Base-by-base conservation (phyloP, 1,140 invertebrate species). In the Periplaneta americana region DNA sequence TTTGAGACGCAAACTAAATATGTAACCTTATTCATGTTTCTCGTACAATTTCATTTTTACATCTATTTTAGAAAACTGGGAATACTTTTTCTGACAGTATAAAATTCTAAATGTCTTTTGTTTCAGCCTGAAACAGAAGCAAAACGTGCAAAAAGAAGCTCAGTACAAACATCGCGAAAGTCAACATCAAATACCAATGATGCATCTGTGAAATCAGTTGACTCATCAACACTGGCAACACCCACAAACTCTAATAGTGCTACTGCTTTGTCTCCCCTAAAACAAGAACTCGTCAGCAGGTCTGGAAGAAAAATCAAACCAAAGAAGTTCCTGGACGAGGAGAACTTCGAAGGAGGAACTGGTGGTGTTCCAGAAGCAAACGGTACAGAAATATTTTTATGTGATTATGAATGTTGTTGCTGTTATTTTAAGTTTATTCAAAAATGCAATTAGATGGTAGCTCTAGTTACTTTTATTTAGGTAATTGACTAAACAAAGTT, bases 231-330 rank as follows among this genome's bases (percentile, higher is more conserved):
- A 10, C 22, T 57, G n/a, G 17, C 79, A 34, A 10, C 66, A 11
- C 32, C 57, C 31, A 39, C 81, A 76, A 57, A 80, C n/a, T 32
- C 78, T 57, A 74, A 18, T 35, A 75, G 18, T 36, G 34, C 74
- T 34, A 74, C 35, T 31, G 22, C 80, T 3, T 37, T 37, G 32
- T 80, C 79, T 5, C 77, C 81, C 8, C 75, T 35, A 13, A 82
- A 88, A 74, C 84, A 86, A 0, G 93, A 94, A 86, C 87, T 92
- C 22, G 90, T 93, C 8, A 94, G 93, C 86, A 91, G 94, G 34
- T 95, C 94, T 86, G 93, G 93, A 0, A 90, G 95, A 35, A 95
- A 94, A 88, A 93, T 95, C 81, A 93, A 94, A 85, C 93, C 92
- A 0, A 95, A 95, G 86, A 89, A 89, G 87, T 84, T 91, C 89